Evolutionary conservation across 2,888 invertebrate species (phyloP).

Genomic region (Parascotia fuliginaria): DNA sequence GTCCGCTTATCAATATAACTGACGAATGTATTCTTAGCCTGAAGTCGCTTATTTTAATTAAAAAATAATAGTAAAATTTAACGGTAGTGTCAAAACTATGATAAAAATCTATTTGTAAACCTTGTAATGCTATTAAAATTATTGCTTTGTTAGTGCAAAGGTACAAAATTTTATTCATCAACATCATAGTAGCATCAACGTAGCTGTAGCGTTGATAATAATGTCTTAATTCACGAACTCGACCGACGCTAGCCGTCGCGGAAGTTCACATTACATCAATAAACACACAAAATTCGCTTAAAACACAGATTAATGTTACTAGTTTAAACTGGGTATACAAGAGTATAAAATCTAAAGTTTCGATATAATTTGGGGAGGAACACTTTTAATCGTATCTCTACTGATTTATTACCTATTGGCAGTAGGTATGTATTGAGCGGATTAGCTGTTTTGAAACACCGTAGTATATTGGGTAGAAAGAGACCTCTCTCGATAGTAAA

Average conservation of each 20-base stretch:
- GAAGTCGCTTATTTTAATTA: too few species aligned
- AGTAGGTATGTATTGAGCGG: too few species aligned
- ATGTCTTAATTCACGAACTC: conserved; percentile 23
- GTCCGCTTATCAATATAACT: too few species aligned
- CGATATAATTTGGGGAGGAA: neutral
- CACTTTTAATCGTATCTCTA: neutral
- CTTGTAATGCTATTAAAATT: conserved; percentile 4
- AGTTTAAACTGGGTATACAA: conserved; percentile 9
- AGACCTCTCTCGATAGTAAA: too few species aligned
- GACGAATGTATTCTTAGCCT: too few species aligned
- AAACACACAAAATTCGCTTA: conserved; percentile 28
- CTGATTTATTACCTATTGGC: conserved; percentile 2
- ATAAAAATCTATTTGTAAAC: conserved; percentile 1
- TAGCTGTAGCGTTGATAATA: conserved; percentile 16
- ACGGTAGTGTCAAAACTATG: neutral
- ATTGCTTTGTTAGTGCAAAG: conserved; percentile 32
- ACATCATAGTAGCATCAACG: conserved; percentile 10
- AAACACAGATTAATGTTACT: conserved; percentile 17
- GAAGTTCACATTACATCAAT: conserved; percentile 38
- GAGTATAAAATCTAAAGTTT: conserved; percentile 17
- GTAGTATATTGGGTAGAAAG: too few species aligned
- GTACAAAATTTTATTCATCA: conserved; percentile 12
- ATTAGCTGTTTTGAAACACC: too few species aligned
- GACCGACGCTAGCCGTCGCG: conserved; percentile 15
- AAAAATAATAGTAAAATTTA: too few species aligned